A percentile compares a stretch with the other conserved stretches of the same genome.
Conservation (phyloP, 2,113 vertebrate genomes). For the Oncorhynchus nerka region DNA sequence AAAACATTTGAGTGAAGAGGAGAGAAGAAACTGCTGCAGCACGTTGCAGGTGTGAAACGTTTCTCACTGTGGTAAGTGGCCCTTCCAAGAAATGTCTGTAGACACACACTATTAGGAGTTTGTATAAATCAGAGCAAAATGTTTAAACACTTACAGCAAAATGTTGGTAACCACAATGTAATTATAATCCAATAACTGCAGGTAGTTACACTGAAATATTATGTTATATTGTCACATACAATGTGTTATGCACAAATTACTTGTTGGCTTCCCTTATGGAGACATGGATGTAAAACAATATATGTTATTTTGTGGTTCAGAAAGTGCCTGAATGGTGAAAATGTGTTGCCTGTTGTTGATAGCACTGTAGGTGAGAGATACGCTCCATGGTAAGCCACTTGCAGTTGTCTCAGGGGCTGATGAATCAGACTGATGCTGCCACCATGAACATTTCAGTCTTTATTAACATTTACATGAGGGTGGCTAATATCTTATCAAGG, state of each 20-base stretch:
- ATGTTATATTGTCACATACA: background rate
- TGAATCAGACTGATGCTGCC: background rate
- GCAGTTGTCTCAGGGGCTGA: too few relatives aligned
- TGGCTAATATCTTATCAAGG: too few relatives aligned
- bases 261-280: too few relatives aligned
- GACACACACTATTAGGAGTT: background rate
- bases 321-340: background rate
- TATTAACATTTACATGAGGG: background rate
- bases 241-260: background rate
- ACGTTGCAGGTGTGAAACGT: background rate
- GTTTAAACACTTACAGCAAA: background rate
- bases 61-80: background rate
- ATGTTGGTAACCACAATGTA: background rate
- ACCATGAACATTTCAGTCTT: background rate
- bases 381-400: constrained; percentile 1
- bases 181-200: background rate
- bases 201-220: too few relatives aligned
- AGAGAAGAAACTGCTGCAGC: background rate
- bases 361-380: background rate
- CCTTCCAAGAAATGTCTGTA: background rate
- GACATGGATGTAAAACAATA: too few relatives aligned
- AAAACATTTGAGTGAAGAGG: background rate
- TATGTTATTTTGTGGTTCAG: background rate
- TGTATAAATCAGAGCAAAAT: background rate
- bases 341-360: too few relatives aligned